Conservation (phyloP, 2,113 vertebrate genomes). For the Gymnogyps californianus region DNA sequence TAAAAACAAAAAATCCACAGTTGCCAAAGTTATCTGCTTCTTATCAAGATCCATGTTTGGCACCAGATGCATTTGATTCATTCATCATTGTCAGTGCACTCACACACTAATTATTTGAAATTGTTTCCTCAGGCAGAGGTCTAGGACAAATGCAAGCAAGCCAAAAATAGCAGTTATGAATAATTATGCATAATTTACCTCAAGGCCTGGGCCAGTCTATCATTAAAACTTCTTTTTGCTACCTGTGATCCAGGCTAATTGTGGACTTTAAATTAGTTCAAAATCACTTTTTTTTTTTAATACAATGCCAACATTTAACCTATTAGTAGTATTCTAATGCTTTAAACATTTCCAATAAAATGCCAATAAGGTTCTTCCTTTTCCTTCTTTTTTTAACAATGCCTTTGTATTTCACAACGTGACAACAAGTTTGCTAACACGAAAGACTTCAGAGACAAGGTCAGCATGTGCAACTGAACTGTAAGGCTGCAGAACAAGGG, state of each 20-base stretch:
- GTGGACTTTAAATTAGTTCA: conserved; percentile 74
- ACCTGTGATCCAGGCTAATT: conserved; percentile 73
- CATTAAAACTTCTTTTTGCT: conserved; percentile 77
- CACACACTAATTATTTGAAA: conserved; percentile 91
- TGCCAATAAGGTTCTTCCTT: background rate
- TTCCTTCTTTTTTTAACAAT: background rate
- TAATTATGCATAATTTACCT: conserved; percentile 97
- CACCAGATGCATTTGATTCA: conserved; percentile 77
- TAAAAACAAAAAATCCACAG: conserved; percentile 63
- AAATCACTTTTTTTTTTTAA: conserved; percentile 32
- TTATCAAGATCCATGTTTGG: conserved; percentile 75
- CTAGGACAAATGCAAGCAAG: conserved; percentile 88
- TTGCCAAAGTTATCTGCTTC: conserved; percentile 78
- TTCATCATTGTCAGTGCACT: conserved; percentile 87
- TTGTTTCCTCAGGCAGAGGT: conserved; percentile 90
- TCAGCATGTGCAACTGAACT: background rate
- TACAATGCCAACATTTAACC: conserved; percentile 30
- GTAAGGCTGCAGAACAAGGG: background rate
- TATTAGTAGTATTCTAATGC: conserved; percentile 26
- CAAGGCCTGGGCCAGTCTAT: conserved; percentile 83
- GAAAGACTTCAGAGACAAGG: background rate
- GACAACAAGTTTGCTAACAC: background rate
- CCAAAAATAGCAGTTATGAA: conserved; percentile 92
- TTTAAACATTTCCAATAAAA: conserved; percentile 51
- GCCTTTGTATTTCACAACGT: background rate